Evolutionary conservation across 2,888 invertebrate genomes (phyloP), one percentile per base, ranked within the genome.

Genomic region (Mythimna lalbum): DNA sequence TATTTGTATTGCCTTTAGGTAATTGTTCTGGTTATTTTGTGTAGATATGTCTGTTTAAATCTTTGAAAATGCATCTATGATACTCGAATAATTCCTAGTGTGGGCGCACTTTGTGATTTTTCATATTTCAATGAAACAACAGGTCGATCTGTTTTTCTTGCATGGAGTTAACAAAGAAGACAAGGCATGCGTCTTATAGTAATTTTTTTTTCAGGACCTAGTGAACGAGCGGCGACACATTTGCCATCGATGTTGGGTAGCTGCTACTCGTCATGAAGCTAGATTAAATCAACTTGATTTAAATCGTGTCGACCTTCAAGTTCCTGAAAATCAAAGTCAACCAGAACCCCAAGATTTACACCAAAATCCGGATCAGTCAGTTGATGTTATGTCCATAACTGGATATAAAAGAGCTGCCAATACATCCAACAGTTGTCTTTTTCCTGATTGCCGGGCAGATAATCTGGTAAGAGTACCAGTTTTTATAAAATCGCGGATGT

Each of bases 391-490:
- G 47, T 47, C 47, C 47, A 47, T 47, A 19, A 19, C 47, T 47
- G 47, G 47, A 47, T 47, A 47, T n/a, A n/a, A n/a, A n/a, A n/a
- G n/a, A n/a, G n/a, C n/a, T n/a, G n/a, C n/a, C n/a, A n/a, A n/a
- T n/a, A 47, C 47, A 19, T 47, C 47, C 19, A 47, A 19, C 47
- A 19, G 47, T 5, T 52, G 9, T 55, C 55, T 55, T 31, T 27
- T 55, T 55, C 33, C 55, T 19, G 6, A 19, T 55, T 55, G 55
- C 55, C 27, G 19, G 19, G 31, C 55, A 31, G 55, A 55, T 55
- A 55, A 55, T 55, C 27, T 55, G 27, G 55, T 55, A 55, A 55
- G 55, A 55, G 31, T 55, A 52, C 52, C 52, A 52, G 4, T 52
- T 23, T 52, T 52, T 52, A 52, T 52, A 52, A 52, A 52, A 52